Base-by-base conservation (phyloP, 2,113 vertebrate genomes). In the Dascyllus trimaculatus region DNA sequence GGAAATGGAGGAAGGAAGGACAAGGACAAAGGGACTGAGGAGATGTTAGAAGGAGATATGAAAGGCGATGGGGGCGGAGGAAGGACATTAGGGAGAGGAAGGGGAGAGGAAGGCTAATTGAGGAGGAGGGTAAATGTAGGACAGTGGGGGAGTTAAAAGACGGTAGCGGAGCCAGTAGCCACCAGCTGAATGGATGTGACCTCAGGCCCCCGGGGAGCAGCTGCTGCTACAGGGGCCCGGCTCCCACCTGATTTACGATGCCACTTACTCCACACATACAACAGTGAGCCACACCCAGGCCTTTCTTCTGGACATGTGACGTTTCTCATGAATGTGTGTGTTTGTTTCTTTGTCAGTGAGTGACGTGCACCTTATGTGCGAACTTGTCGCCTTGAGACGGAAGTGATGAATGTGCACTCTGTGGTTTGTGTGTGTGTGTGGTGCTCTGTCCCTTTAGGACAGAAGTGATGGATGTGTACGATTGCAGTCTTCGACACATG, bases 1-100 rank as follows among this genome's bases (percentile, higher is more conserved):
- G 69, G 69, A 84, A 92, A 91, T 94, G 89, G 85, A 90, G 52
- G 78, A 68, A 85, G 88, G 74, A 70, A 77, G 66, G 71, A 53
- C 56, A 25, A 70, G 76, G 88, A 53, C 11, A 24, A 54, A 71
- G 57, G 63, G 56, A 63, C 18, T 8, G 49, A 46, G 32, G 62
- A 54, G 74, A 60, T 19, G 69, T 67, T 11, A 14, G 48, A 53
- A 62, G 74, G 86, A 81, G 53, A 67, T 71, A 61, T 22, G 62
- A 57, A 35, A 64, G 54, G 51, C 21, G 17, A 25, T 11, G 51
- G 17, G 19, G 53, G n/a, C 67, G 53, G 58, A 35, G 71, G 40
- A 59, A 59, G 63, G 68, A 71, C 35, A 43, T 51, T 51, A 6
- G n/a, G 62, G 43, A 62, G 32, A 43, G 54, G 24, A 51, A 35